Conservation (phyloP, 1,140 invertebrate genomes). For the Augochlora pura region DNA sequence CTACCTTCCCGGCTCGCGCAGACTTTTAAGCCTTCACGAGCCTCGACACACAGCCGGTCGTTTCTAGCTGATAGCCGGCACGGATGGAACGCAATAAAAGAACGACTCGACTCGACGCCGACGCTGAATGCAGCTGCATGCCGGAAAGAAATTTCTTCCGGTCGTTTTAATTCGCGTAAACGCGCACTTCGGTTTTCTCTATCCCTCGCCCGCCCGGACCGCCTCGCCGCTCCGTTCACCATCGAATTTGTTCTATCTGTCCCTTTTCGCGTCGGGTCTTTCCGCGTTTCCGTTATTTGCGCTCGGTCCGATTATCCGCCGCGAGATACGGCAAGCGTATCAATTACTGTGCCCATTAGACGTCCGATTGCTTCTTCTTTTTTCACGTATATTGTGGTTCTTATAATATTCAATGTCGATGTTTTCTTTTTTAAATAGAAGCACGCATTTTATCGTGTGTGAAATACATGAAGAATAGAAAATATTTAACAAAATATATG, state of each 20-base stretch:
- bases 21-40: slow-evolving; percentile 35
- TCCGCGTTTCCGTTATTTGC: too few relatives aligned
- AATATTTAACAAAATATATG: too few relatives aligned
- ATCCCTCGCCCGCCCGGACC: not conserved
- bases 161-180: slow-evolving; percentile 48
- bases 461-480: too few relatives aligned
- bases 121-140: slow-evolving; percentile 25
- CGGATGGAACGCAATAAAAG: slow-evolving; percentile 46
- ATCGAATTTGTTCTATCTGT: not conserved
- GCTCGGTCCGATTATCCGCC: too few relatives aligned
- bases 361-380: too few relatives aligned
- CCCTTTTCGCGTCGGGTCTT: not conserved
- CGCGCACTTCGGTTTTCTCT: not conserved
- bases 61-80: slow-evolving; percentile 38
- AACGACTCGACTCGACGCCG: slow-evolving; percentile 12
- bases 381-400: too few relatives aligned
- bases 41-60: slow-evolving; percentile 26
- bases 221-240: too few relatives aligned
- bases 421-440: too few relatives aligned
- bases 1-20: slow-evolving; percentile 11
- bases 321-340: too few relatives aligned
- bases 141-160: slow-evolving; percentile 45
- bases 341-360: too few relatives aligned
- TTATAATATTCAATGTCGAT: too few relatives aligned
- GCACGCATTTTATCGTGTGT: too few relatives aligned